phyloP scores from a whole-genome alignment of 2,113 vertebrate species.

The Alligator mississippiensis region DNA sequence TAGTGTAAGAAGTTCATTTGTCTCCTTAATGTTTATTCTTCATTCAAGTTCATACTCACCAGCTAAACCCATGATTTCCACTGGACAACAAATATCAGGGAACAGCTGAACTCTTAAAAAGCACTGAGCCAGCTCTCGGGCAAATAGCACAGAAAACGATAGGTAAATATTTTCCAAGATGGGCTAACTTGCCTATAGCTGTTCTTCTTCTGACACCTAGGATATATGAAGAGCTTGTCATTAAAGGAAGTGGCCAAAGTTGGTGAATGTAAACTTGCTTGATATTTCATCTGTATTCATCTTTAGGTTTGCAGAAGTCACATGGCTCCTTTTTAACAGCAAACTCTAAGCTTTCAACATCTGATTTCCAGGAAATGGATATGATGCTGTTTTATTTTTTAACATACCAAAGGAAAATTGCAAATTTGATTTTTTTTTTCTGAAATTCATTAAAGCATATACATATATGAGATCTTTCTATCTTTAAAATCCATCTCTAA shows the following conservation, averaged over 20 bases:
- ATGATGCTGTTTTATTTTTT: not conserved
- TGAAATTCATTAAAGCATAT: not conserved
- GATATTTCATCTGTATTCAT: fast-evolving
- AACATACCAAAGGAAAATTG: not conserved
- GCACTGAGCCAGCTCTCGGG: not conserved
- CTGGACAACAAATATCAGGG: not conserved
- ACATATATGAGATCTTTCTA: not conserved
- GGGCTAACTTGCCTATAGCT: not conserved
- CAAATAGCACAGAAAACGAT: not conserved
- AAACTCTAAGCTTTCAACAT: not conserved
- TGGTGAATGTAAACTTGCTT: not conserved
- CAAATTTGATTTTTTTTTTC: not conserved
- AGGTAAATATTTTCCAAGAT: not conserved
- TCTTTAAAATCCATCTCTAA: not conserved
- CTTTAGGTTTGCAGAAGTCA: not conserved
- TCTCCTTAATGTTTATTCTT: not conserved
- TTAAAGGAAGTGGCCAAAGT: not conserved
- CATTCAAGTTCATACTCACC: not conserved
- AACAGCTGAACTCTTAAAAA: not conserved
- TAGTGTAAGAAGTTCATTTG: not conserved
- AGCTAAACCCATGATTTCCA: not conserved
- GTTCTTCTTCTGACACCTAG: not conserved
- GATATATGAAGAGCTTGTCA: not conserved
- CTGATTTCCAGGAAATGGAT: not conserved
- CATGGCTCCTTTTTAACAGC: not conserved